A percentile compares a stretch with the other conserved stretches of the same genome.
Conservation (phyloP, 2,797 vertebrate genomes). For the Syngnathus rostellatus region DNA sequence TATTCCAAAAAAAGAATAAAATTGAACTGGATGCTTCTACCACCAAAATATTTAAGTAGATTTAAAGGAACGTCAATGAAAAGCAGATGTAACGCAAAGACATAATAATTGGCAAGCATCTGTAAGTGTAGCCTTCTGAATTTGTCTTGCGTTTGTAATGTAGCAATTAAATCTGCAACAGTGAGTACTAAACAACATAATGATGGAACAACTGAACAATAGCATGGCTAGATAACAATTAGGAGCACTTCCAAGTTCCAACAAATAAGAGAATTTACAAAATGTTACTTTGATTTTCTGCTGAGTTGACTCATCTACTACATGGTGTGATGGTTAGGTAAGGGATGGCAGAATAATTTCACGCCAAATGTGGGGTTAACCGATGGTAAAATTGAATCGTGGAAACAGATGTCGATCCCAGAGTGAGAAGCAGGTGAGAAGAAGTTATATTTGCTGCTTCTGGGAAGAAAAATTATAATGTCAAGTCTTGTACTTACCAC, state of each 20-base stretch:
- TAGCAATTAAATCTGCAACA: slow-evolving; percentile 29
- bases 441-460: slow-evolving; percentile 21
- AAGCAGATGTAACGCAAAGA: slow-evolving; percentile 6
- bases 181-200: slow-evolving; percentile 39
- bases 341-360: neutral
- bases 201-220: slow-evolving; percentile 25
- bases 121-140: slow-evolving; percentile 19
- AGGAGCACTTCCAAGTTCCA: slow-evolving; percentile 30
- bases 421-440: slow-evolving; percentile 34
- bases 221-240: slow-evolving; percentile 34
- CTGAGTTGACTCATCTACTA: slow-evolving; percentile 1
- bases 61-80: slow-evolving; percentile 6
- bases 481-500: slow-evolving; percentile 76
- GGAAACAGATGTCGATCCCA: slow-evolving; percentile 29
- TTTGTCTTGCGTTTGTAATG: slow-evolving; percentile 31
- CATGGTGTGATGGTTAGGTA: slow-evolving; percentile 10
- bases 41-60: neutral
- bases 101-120: slow-evolving; percentile 15
- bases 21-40: neutral
- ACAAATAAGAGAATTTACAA: slow-evolving; percentile 29
- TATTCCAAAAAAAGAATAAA: neutral
- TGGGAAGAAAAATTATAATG: slow-evolving; percentile 10
- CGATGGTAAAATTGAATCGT: slow-evolving; percentile 15
- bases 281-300: slow-evolving; percentile 31
- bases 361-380: slow-evolving; percentile 12